Evolutionary conservation across 2,888 invertebrate genomes (phyloP).

Genomic region (Xestia sexstrigata): DNA sequence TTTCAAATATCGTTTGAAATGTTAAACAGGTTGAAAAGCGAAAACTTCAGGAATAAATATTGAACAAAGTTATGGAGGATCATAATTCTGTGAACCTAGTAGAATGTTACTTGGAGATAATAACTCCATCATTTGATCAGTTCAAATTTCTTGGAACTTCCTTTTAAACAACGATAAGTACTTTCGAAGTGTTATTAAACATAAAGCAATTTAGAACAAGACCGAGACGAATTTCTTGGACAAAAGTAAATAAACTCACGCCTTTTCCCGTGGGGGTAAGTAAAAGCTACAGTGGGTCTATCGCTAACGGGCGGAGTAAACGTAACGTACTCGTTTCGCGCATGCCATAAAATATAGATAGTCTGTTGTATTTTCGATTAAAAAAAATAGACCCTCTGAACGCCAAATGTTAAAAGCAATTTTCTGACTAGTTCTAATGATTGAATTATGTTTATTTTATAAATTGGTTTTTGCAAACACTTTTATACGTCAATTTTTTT

Average conservation of each 20-base stretch:
- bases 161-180: conserved; percentile 47
- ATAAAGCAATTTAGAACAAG: conserved; percentile 23
- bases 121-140: conserved; percentile 63
- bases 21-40: conserved; percentile 50
- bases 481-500: no score
- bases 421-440: no score
- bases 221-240: background rate
- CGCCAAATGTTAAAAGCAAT: no score
- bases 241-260: conserved; percentile 10
- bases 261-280: background rate
- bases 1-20: conserved; percentile 64
- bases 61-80: conserved; percentile 59
- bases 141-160: conserved; percentile 59
- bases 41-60: conserved; percentile 60
- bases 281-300: background rate
- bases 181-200: conserved; percentile 39
- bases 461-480: no score
- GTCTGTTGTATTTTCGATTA: no score
- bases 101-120: conserved; percentile 56
- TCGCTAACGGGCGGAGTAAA: background rate
- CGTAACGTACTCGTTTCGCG: background rate
- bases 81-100: conserved; percentile 52
- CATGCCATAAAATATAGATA: background rate
- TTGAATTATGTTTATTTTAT: no score
- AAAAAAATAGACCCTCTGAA: no score